Evolutionary conservation across 2,797 vertebrate genomes (phyloP).

Genomic region (Diplodus puntazzo): DNA sequence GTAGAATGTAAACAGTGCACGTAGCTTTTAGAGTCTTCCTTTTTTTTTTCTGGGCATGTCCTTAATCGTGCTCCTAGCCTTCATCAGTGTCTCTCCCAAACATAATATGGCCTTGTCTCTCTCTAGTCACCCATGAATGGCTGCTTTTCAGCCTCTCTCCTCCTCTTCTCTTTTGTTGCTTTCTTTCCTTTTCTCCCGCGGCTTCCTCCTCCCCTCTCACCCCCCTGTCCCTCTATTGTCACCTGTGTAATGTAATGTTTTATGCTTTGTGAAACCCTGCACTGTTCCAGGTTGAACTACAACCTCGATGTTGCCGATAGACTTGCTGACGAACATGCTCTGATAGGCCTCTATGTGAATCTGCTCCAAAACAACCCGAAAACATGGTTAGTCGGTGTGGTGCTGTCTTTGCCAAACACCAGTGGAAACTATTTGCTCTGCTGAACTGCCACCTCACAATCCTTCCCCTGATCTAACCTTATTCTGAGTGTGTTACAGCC

Average conservation of each 20-base stretch:
- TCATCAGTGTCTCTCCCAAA: constrained; percentile 62
- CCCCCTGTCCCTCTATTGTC: constrained; percentile 48
- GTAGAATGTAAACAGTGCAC: constrained; percentile 49
- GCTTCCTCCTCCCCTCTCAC: constrained; percentile 6
- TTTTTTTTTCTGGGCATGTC: constrained; percentile 42
- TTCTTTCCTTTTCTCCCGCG: constrained; percentile 29
- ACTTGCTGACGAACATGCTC: constrained; percentile 98
- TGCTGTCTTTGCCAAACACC: constrained; percentile 75
- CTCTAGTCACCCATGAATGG: constrained; percentile 76
- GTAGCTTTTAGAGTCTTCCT: constrained; percentile 24
- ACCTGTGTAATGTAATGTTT: constrained; percentile 72
- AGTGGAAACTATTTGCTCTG: constrained; percentile 59
- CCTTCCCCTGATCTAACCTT: constrained; percentile 49
- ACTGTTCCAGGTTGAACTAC: constrained; percentile 95
- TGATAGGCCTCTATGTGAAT: constrained; percentile 98
- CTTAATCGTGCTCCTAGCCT: constrained; percentile 57
- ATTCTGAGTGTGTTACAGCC: constrained; percentile 41
- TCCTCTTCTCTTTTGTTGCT: constrained; percentile 62
- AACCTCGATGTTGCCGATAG: constrained; percentile 98
- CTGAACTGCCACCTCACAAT: constrained; percentile 37
- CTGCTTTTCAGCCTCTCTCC: constrained; percentile 72
- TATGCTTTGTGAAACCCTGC: constrained; percentile 82
- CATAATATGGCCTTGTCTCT: constrained; percentile 78
- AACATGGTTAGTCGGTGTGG: constrained; percentile 95
- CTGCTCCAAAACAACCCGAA: constrained; percentile 93